Evolutionary conservation across 2,113 vertebrate genomes (phyloP), one percentile per base, ranked within the genome.

Genomic region (Charina bottae): DNA sequence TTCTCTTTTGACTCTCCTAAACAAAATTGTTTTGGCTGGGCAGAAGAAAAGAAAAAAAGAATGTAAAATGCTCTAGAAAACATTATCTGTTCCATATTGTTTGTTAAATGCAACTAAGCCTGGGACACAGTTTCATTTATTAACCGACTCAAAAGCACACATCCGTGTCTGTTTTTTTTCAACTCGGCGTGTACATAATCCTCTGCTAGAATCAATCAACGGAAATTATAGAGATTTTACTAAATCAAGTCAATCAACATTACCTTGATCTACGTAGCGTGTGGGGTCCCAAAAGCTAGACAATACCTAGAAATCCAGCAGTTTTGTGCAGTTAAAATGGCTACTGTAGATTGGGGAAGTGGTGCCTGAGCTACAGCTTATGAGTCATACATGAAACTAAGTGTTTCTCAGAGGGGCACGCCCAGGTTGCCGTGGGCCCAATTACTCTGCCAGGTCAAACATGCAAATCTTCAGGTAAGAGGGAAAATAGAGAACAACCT

Each of bases 311-410:
- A 94, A 94, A 95, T 68, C 94, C 95, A 94, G 92, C 96, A 96
- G 96, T 96, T 95, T 90, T 95, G 93, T 95, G 96, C 96, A 97
- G 94, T 93, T 97, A 98, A 98, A 98, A 98, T 97, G 97, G 97
- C 97, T 97, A 96, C 97, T 96, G 95, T 85, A 95, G 97, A 96
- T 97, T 96, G 95, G 95, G 97, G 97, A 98, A 98, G 97, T 97
- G 96, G 96, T 97, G 97, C 96, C 96, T 97, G 96, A 95, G 97
- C 96, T 96, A 96, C 95, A 91, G 97, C 97, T 97, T 97, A 96
- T 98, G 97, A 98, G 93, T 98, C 97, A 98, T 96, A 97, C 95
- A 95, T 96, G 97, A 97, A 97, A 97, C 97, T 94, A 95, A 97
- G 96, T 97, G 96, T 96, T 96, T 96, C 96, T 97, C 95, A 96